Conservation (phyloP, 2,113 vertebrate genomes). For the Psittacula cyanocephala region DNA sequence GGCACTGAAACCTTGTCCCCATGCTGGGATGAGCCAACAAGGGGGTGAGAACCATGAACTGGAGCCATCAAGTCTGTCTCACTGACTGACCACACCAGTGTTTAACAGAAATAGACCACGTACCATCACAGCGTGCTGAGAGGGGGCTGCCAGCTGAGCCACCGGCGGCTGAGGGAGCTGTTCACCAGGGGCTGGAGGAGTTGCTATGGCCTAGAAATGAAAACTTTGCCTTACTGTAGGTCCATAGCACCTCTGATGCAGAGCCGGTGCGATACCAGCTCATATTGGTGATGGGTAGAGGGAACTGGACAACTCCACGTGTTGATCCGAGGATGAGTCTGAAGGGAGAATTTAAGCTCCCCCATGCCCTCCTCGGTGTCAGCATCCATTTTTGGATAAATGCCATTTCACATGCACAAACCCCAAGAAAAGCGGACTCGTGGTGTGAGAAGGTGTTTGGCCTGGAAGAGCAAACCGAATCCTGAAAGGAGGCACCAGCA, state of each 20-base stretch:
- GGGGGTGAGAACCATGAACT: background rate
- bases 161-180: slow-evolving; percentile 73
- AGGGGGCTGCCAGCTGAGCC: slow-evolving; percentile 75
- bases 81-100: background rate
- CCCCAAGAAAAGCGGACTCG: background rate
- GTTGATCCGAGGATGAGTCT: background rate
- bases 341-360: background rate
- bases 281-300: background rate
- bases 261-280: background rate
- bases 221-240: slow-evolving; percentile 29
- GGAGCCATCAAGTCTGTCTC: background rate
- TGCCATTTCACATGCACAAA: accelerated
- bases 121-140: slow-evolving; percentile 82
- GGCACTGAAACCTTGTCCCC: background rate
- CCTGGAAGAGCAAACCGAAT: background rate
- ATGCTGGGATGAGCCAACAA: background rate
- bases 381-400: background rate
- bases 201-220: slow-evolving; percentile 74
- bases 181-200: slow-evolving; percentile 78
- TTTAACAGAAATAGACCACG: slow-evolving; percentile 5
- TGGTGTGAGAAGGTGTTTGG: background rate
- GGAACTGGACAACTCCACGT: background rate
- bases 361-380: background rate
- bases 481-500: background rate
- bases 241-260: background rate